These are phyloP conservation scores for Ditula angustiorana DNA, from an alignment of 2,888 invertebrate species.

Conservation along the genomic window DNA sequence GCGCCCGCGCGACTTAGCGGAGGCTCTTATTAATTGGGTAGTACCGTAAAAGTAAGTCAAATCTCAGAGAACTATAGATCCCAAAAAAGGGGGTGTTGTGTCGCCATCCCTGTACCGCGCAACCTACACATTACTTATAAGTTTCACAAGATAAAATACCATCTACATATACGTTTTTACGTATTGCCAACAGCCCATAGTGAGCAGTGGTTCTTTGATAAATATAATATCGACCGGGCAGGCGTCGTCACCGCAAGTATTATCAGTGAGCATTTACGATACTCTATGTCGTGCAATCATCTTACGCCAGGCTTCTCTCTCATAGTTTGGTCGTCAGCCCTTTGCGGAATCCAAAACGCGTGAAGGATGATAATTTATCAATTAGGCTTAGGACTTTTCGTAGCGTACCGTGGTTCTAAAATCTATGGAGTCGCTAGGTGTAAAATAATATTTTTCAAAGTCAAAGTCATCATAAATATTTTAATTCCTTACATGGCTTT, in stretches of 20 bases:
- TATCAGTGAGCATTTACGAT: constrained; percentile 74
- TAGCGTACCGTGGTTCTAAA: no score
- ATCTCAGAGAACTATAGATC: no score
- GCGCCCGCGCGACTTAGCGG: no score
- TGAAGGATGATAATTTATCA: neutral
- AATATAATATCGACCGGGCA: constrained; percentile 83
- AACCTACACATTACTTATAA: no score
- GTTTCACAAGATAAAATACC: constrained; percentile 10
- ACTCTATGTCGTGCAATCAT: constrained; percentile 41
- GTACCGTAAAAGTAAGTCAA: no score
- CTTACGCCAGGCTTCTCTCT: constrained; percentile 52
- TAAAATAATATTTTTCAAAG: no score
- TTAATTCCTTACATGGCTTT: no score
- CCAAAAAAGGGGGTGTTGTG: neutral
- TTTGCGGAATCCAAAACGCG: neutral
- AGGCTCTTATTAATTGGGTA: no score
- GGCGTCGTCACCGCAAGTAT: constrained; percentile 78
- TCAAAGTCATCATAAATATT: no score
- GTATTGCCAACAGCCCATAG: constrained; percentile 74
- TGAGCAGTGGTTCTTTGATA: constrained; percentile 80
- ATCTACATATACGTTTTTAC: constrained; percentile 41
- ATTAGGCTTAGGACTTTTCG: no score
- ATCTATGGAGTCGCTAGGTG: no score
- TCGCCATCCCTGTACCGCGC: no score
- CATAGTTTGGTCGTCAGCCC: neutral